Percentiles rank a stretch among this genome's conserved stretches.
These are phyloP conservation scores for Sebastes kiyomatsui DNA, from an alignment of 2,797 vertebrate species.

Conservation along the genomic window DNA sequence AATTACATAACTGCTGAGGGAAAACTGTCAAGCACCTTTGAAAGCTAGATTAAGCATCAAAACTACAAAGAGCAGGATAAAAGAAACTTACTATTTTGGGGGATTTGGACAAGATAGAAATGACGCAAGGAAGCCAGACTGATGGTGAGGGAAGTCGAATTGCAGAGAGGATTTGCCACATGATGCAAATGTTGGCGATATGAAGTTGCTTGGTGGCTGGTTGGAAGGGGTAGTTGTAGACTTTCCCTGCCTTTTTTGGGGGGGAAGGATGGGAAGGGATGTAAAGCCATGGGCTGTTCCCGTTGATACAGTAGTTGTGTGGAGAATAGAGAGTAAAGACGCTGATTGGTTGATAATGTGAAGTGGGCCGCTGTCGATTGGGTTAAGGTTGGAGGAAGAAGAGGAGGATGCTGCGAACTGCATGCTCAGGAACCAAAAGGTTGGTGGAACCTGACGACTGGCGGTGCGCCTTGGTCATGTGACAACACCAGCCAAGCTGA, in stretches of 20 bases:
- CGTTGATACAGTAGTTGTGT: constrained; percentile 92
- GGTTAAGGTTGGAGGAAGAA: constrained; percentile 93
- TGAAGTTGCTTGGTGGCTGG: constrained; percentile 97
- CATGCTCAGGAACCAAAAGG: constrained; percentile 99
- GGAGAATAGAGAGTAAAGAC: constrained; percentile 94
- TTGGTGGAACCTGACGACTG: constrained; percentile 98
- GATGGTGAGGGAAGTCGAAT: constrained; percentile 99
- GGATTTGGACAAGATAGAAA: constrained; percentile 99
- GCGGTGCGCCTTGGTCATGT: constrained; percentile 97
- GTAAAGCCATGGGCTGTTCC: constrained; percentile 97
- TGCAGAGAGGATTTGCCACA: constrained; percentile 99
- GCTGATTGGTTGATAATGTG: constrained; percentile 96
- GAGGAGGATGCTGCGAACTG: constrained; percentile 92
- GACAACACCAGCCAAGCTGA: constrained; percentile 99
- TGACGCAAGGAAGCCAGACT: constrained; percentile 98
- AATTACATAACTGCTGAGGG: constrained; percentile 61
- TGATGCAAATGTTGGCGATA: constrained; percentile 94
- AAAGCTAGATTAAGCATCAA: constrained; percentile 89
- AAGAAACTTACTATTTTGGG: constrained; percentile 97
- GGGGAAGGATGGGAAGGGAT: constrained; percentile 83
- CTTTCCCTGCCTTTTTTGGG: constrained; percentile 92
- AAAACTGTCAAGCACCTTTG: constrained; percentile 86
- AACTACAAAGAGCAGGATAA: constrained; percentile 99
- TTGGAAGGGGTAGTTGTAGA: constrained; percentile 95
- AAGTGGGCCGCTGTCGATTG: constrained; percentile 94